These are phyloP conservation scores for Cerceris rybyensis DNA, from an alignment of 2,888 invertebrate species.

Conservation along the genomic window DNA sequence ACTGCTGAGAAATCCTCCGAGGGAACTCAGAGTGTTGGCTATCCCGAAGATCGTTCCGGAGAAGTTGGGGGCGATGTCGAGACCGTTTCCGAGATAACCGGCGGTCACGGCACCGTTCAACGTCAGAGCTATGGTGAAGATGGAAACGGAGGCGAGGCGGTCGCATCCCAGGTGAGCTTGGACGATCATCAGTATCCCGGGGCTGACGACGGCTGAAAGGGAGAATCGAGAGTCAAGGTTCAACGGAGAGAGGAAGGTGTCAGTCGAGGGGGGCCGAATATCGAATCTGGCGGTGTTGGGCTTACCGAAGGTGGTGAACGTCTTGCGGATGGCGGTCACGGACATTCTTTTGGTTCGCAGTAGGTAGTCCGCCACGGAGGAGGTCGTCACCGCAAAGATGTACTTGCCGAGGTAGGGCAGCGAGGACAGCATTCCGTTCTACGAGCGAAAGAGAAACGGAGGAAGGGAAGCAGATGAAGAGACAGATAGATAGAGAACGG, in stretches of 20 bases:
- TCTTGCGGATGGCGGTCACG: constrained; percentile 89
- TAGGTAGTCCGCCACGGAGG: constrained; percentile 89
- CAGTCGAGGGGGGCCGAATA: no score
- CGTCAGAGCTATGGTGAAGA: constrained; percentile 91
- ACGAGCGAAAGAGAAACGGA: constrained; percentile 38
- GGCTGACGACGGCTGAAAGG: constrained; percentile 84
- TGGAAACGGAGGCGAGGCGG: constrained; percentile 88
- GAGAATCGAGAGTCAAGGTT: no score
- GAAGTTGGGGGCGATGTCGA: constrained; percentile 94
- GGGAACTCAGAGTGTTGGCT: constrained; percentile 93
- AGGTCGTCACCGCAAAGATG: constrained; percentile 89
- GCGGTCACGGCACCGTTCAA: constrained; percentile 94
- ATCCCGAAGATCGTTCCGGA: constrained; percentile 94
- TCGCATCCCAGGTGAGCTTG: constrained; percentile 89
- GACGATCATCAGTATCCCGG: constrained; percentile 88
- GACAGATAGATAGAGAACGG: no score
- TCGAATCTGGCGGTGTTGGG: constrained; percentile 85
- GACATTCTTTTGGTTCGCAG: constrained; percentile 87
- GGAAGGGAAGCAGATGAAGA: no score
- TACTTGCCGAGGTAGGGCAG: constrained; percentile 94
- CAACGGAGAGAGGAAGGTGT: background rate
- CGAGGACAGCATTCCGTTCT: constrained; percentile 93
- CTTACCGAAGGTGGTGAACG: constrained; percentile 86
- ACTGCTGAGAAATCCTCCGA: constrained; percentile 92
- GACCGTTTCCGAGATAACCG: constrained; percentile 92